A percentile compares a stretch with the other conserved stretches of the same genome.
Evolutionary conservation across 2,888 invertebrate genomes (phyloP).

Genomic region (Drosophila monieri): DNA sequence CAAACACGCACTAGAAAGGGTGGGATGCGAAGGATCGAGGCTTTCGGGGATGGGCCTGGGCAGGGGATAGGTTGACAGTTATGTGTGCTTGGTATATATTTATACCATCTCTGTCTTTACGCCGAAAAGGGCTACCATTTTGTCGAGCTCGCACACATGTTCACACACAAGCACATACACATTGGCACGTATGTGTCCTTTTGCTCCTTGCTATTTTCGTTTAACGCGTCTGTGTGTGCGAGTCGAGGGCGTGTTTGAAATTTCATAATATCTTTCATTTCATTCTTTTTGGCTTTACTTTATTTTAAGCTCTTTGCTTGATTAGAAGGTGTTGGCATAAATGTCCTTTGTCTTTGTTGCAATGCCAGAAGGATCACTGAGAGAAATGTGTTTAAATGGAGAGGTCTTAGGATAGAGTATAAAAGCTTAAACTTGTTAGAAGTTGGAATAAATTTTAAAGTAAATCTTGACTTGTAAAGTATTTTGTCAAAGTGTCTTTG

Average conservation of each 20-base stretch:
- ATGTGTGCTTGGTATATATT: constrained; percentile 69
- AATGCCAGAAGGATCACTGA: constrained; percentile 16
- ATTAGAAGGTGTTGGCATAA: constrained; percentile 79
- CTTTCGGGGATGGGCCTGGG: neutral
- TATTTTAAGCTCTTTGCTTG: constrained; percentile 79
- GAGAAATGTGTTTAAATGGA: neutral
- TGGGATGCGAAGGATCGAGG: constrained; percentile 15
- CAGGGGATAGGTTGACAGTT: constrained; percentile 63
- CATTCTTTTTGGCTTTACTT: constrained; percentile 76
- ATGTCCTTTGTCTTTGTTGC: constrained; percentile 52
- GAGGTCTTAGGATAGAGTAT: neutral
- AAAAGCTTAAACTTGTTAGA: neutral
- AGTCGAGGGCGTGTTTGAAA: constrained; percentile 71
- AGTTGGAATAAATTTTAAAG: neutral
- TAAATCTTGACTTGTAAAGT: no score
- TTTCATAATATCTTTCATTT: constrained; percentile 78
- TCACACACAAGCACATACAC: constrained; percentile 5
- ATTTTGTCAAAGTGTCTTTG: no score
- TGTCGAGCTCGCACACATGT: constrained; percentile 30
- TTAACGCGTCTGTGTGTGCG: constrained; percentile 13
- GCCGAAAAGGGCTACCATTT: constrained; percentile 58
- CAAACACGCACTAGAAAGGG: constrained; percentile 66
- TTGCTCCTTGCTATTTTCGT: constrained; percentile 47
- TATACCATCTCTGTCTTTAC: constrained; percentile 29
- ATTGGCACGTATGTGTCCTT: constrained; percentile 18